Percentiles rank a stretch among this genome's conserved stretches.
Evolutionary conservation across 2,888 invertebrate species (phyloP).

Genomic region (Spodoptera exigua): DNA sequence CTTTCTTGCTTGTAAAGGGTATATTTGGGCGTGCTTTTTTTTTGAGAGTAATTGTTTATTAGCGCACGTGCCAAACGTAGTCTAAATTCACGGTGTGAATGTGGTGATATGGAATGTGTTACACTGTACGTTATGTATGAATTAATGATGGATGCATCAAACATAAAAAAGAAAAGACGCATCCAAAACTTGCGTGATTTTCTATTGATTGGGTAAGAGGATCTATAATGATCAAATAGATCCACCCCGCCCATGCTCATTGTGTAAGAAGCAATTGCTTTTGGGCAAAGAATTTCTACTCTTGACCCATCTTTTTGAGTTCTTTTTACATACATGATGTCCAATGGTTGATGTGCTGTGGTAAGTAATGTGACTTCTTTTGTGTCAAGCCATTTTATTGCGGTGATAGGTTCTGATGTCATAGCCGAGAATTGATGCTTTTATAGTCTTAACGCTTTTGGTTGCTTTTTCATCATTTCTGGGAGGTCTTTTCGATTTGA

Average conservation of each 20-base stretch:
- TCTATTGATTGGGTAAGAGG: slow-evolving; percentile 61
- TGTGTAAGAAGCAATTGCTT: slow-evolving; percentile 63
- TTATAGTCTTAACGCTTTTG: slow-evolving; percentile 22
- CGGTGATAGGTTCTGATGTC: slow-evolving; percentile 49
- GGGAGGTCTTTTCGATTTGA: slow-evolving; percentile 54
- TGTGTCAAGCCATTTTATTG: slow-evolving; percentile 45
- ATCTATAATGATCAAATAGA: slow-evolving; percentile 64
- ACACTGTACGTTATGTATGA: slow-evolving; percentile 16
- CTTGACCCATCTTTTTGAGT: slow-evolving; percentile 65
- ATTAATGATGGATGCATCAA: slow-evolving; percentile 20
- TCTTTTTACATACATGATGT: slow-evolving; percentile 52
- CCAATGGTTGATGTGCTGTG: slow-evolving; percentile 56
- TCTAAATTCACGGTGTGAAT: slow-evolving; percentile 46
- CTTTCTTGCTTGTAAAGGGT: slow-evolving; percentile 21
- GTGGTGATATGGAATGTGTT: slow-evolving; percentile 23
- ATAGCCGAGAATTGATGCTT: slow-evolving; percentile 56
- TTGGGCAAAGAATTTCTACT: slow-evolving; percentile 60
- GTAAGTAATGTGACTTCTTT: slow-evolving; percentile 51
- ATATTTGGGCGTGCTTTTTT: slow-evolving; percentile 24
- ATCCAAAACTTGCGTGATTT: slow-evolving; percentile 65
- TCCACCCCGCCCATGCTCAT: slow-evolving; percentile 66
- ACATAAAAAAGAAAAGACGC: slow-evolving; percentile 59
- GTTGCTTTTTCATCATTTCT: slow-evolving; percentile 47
- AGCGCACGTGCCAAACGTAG: slow-evolving; percentile 43
- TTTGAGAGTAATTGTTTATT: slow-evolving; percentile 31